Evolutionary conservation across 2,113 vertebrate species (phyloP), one percentile per base, ranked within the genome.

Genomic region (Eleginops maclovinus): DNA sequence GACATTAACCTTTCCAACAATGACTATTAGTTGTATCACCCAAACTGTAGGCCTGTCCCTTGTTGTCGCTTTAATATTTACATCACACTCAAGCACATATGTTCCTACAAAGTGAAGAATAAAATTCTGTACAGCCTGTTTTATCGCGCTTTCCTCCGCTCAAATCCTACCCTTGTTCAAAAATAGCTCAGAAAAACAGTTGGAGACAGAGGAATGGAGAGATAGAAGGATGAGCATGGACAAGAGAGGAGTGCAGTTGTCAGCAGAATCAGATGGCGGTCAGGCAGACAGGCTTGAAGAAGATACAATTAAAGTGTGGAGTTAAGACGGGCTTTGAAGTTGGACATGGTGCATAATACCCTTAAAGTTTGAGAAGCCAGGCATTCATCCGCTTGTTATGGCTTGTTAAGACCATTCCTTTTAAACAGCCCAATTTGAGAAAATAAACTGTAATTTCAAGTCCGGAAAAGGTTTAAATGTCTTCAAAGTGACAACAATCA

Each of bases 311-410:
- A 95, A 95, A 97, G 95, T 92, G 95, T 93, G 91, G 94, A 87
- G 91, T 96, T 93, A 94, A 96, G 94, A 94, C 76, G 65, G 74
- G 89, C 96, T 97, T 97, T 97, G 97, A 96, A 96, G 96, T 95
- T 79, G 70, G 87, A 93, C 95, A 78, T 65, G 92, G 93, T 93
- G 84, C 83, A 85, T 91, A 95, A 93, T 92, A 93, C 93, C 86
- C 93, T 94, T 87, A 78, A 87, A 93, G 91, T 90, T 77, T 26
- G 90, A 79, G 82, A 88, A 91, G 89, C 79, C 89, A 88, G 87
- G 80, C 51, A 94, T 91, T 93, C 93, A 94, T 92, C 91, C 70
- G 80, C 92, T 87, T 92, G 92, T 94, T 94, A 91, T 86, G 93
- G 87, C 84, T 83, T 68, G 91, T 94, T 95, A 93, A 89, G 89